phyloP scores from a whole-genome alignment of 2,113 vertebrate genomes.

The Gopherus evgoodei region DNA sequence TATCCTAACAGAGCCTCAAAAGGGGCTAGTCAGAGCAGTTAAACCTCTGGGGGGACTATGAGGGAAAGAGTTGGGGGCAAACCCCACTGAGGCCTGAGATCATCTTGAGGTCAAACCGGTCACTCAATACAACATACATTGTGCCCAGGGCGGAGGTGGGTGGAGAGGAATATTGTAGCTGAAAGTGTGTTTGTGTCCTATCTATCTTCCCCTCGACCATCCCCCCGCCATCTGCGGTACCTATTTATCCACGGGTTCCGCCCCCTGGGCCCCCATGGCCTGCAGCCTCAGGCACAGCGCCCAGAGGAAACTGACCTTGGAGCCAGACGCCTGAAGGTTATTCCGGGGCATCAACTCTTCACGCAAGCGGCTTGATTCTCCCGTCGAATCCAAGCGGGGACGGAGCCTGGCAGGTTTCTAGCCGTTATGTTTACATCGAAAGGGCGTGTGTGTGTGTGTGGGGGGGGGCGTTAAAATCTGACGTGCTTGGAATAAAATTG shows the following conservation, averaged over 20 bases:
- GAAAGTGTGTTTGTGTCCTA: not conserved
- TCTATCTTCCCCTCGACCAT: not conserved
- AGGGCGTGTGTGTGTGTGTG: not conserved
- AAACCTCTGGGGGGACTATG: accelerated
- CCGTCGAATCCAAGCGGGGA: not conserved
- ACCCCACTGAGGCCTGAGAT: not conserved
- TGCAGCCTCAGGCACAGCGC: accelerated
- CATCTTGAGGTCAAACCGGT: not conserved
- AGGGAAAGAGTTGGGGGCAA: not conserved
- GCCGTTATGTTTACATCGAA: constrained; percentile 61
- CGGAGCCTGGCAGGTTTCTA: constrained; percentile 40
- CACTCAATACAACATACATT: not conserved
- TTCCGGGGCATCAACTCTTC: not conserved
- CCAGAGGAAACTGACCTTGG: constrained; percentile 25
- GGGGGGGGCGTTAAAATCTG: not conserved
- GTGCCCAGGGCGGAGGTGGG: constrained; percentile 32
- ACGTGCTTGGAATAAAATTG: not conserved
- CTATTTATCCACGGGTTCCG: accelerated
- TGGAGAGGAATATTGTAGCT: not conserved
- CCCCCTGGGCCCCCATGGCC: not conserved
- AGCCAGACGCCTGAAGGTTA: constrained; percentile 56
- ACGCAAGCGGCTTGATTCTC: constrained; percentile 22
- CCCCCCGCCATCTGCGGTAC: not conserved
- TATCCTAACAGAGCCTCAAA: not conserved
- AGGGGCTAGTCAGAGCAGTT: accelerated